Percentiles rank a stretch among this genome's conserved stretches.
Conservation (phyloP, 2,888 invertebrate genomes). For the Polydrusus tereticollis region DNA sequence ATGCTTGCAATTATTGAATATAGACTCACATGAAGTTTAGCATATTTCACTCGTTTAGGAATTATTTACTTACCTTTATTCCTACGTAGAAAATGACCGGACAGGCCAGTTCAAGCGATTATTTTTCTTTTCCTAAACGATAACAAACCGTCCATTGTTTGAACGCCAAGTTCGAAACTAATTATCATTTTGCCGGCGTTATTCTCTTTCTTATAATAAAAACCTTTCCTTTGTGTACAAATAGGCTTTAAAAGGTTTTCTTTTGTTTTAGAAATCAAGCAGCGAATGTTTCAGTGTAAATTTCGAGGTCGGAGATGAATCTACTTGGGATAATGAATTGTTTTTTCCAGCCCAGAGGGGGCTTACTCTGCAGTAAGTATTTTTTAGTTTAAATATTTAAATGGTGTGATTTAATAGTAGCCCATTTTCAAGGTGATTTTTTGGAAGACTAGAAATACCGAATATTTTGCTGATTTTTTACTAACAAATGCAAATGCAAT, state of each 20-base stretch:
- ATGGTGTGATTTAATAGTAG: not conserved
- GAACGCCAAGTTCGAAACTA: not conserved
- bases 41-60: too few relatives aligned
- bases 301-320: conserved; percentile 74
- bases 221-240: conserved; percentile 4
- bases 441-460: not conserved
- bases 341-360: conserved; percentile 78
- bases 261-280: conserved; percentile 74
- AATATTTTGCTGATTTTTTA: too few relatives aligned
- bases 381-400: conserved; percentile 8
- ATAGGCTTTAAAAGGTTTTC: conserved; percentile 36
- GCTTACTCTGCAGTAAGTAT: conserved; percentile 75
- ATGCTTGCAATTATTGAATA: too few relatives aligned
- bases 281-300: conserved; percentile 81
- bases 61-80: too few relatives aligned
- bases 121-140: not conserved
- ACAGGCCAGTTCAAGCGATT: too few relatives aligned
- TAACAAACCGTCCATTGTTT: not conserved
- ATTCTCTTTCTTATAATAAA: not conserved
- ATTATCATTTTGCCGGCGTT: not conserved
- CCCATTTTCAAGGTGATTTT: not conserved
- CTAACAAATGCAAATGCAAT: too few relatives aligned
- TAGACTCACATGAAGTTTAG: too few relatives aligned
- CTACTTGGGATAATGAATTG: conserved; percentile 70
- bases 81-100: too few relatives aligned